Percentiles rank a stretch among this genome's conserved stretches.
These are phyloP conservation scores for Drosophila neocordata DNA, from an alignment of 1,140 invertebrate species.

Conservation along the genomic window DNA sequence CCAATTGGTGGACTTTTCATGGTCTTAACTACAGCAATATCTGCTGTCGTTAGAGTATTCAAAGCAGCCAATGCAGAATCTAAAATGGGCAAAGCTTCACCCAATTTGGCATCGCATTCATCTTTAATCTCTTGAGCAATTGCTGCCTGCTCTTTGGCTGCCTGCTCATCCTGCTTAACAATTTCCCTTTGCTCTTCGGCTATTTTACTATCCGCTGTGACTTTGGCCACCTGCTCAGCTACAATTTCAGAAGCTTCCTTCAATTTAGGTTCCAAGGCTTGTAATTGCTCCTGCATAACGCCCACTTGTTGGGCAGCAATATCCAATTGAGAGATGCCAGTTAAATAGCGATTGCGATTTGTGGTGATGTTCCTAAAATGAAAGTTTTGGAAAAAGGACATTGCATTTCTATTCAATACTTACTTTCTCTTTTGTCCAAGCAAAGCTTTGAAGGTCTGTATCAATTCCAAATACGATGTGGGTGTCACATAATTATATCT, in stretches of 20 bases:
- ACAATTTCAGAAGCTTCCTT: slow-evolving; percentile 89
- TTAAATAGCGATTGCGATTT: slow-evolving; percentile 90
- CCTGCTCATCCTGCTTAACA: slow-evolving; percentile 85
- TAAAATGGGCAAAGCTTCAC: slow-evolving; percentile 96
- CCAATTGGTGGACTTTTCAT: slow-evolving; percentile 98
- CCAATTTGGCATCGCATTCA: slow-evolving; percentile 97
- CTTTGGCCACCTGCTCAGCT: slow-evolving; percentile 86
- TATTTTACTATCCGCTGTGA: slow-evolving; percentile 86
- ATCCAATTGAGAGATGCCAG: slow-evolving; percentile 93
- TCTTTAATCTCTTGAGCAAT: slow-evolving; percentile 95
- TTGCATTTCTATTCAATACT: slow-evolving; percentile 1
- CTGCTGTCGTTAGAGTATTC: slow-evolving; percentile 94
- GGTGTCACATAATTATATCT: slow-evolving; percentile 96
- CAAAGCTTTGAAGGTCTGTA: slow-evolving; percentile 94
- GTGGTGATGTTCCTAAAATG: slow-evolving; percentile 83
- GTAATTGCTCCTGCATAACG: slow-evolving; percentile 93
- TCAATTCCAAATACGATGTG: slow-evolving; percentile 96
- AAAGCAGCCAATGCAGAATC: slow-evolving; percentile 94
- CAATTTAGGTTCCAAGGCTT: slow-evolving; percentile 93
- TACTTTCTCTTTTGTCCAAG: slow-evolving; percentile 89
- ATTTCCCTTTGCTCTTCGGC: slow-evolving; percentile 85
- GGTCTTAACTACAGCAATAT: slow-evolving; percentile 97
- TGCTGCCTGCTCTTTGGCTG: slow-evolving; percentile 88
- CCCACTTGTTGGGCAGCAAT: slow-evolving; percentile 92
- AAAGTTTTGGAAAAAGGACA: not conserved